Evolutionary conservation across 2,113 vertebrate species (phyloP).

Genomic region (Blennius ocellaris): DNA sequence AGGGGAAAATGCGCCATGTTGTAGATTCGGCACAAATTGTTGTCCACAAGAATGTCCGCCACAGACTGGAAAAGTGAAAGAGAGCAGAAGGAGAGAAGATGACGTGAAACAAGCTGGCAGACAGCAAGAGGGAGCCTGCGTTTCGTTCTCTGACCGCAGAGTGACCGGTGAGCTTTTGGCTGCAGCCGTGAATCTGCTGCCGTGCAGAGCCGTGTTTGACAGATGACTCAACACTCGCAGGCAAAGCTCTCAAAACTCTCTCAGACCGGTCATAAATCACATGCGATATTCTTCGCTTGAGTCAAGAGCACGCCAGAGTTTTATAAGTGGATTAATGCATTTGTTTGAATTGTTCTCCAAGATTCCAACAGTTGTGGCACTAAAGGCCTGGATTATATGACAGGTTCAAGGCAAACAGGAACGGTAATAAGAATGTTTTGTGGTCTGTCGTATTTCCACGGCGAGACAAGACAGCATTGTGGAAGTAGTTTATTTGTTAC

Average conservation of each 20-base stretch:
- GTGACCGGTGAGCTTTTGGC: constrained; percentile 40
- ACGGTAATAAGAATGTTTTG: constrained; percentile 32
- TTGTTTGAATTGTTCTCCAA: constrained; percentile 27
- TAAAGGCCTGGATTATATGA: constrained; percentile 32
- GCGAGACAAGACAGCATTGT: constrained; percentile 3
- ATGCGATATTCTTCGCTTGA: constrained; percentile 25
- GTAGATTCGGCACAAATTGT: constrained; percentile 29
- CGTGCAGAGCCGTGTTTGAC: constrained; percentile 47
- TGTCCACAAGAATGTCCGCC: constrained; percentile 33
- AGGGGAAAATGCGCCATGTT: constrained; percentile 39
- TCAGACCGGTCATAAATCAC: constrained; percentile 43
- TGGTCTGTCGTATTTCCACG: constrained; percentile 14
- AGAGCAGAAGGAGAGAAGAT: background rate
- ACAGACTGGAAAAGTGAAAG: constrained; percentile 3
- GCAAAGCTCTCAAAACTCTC: constrained; percentile 37
- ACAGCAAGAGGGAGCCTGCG: background rate
- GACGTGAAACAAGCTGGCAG: background rate
- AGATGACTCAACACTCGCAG: constrained; percentile 51
- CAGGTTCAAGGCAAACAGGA: constrained; percentile 39
- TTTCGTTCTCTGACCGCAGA: constrained; percentile 40
- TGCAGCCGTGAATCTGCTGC: constrained; percentile 5
- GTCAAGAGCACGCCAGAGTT: constrained; percentile 25
- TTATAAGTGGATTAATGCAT: constrained; percentile 48
- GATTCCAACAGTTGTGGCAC: constrained; percentile 4
- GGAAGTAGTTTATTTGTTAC: constrained; percentile 22